Conservation (phyloP, 92 coral and sea anemone genomes). For the Siderastrea radians region DNA sequence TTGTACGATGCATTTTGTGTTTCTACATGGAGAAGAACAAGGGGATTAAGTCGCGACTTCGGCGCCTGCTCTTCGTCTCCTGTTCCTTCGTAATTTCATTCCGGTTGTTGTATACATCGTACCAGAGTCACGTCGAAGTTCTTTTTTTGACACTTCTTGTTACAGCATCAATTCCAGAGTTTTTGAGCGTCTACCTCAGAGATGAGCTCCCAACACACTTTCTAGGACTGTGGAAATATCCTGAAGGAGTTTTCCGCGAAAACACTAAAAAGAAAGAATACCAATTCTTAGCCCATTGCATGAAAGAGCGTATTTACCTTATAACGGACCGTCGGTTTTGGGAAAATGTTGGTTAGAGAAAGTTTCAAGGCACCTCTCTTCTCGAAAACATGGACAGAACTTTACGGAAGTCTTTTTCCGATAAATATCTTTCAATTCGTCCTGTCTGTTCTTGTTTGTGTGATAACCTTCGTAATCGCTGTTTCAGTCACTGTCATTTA, state of each 20-base stretch:
- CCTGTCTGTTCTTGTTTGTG: neutral
- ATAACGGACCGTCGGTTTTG: slow-evolving; percentile 35
- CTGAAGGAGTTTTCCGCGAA: slow-evolving; percentile 51
- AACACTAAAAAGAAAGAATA: slow-evolving; percentile 44
- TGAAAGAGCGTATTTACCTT: slow-evolving; percentile 55
- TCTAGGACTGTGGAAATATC: slow-evolving; percentile 49
- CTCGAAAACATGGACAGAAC: slow-evolving; percentile 20
- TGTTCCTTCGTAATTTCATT: slow-evolving; percentile 26
- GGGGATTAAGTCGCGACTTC: slow-evolving; percentile 36
- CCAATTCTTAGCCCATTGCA: slow-evolving; percentile 55
- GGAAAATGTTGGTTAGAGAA: slow-evolving; percentile 27
- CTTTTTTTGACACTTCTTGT: neutral
- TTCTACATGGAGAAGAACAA: slow-evolving; percentile 38
- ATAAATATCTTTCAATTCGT: neutral
- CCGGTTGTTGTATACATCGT: slow-evolving; percentile 30
- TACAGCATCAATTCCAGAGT: slow-evolving; percentile 38
- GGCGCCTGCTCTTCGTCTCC: slow-evolving; percentile 39
- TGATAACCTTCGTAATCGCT: neutral
- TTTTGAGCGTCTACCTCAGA: slow-evolving; percentile 42
- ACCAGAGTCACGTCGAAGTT: neutral
- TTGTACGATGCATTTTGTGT: slow-evolving; percentile 52
- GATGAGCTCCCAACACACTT: slow-evolving; percentile 40
- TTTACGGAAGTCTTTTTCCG: neutral
- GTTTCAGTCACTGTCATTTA: slow-evolving; percentile 4
- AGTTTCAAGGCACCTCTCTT: slow-evolving; percentile 20